These are phyloP conservation scores for Silvanus unidentatus DNA, from an alignment of 2,888 invertebrate species.

Conservation along the genomic window DNA sequence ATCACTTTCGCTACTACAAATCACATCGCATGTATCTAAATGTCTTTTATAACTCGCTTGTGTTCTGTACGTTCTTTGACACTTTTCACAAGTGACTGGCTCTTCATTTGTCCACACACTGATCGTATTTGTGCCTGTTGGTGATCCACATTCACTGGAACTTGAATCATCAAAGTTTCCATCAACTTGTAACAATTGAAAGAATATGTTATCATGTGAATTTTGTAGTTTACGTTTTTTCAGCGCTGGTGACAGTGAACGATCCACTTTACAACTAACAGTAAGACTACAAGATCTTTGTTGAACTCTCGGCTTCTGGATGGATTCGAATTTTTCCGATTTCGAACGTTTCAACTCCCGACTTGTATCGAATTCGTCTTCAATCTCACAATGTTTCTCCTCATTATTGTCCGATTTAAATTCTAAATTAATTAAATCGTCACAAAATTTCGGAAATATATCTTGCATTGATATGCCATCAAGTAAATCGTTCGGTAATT, in stretches of 20 bases:
- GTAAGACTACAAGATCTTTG: slow-evolving; percentile 64
- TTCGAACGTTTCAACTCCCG: slow-evolving; percentile 61
- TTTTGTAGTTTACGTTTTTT: slow-evolving; percentile 59
- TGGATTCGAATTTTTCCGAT: slow-evolving; percentile 52
- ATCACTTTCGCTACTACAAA: slow-evolving; percentile 77
- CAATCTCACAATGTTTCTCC: slow-evolving; percentile 39
- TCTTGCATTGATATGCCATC: slow-evolving; percentile 84
- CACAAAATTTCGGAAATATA: slow-evolving; percentile 68
- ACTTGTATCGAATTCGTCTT: slow-evolving; percentile 50
- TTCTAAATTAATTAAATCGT: slow-evolving; percentile 60
- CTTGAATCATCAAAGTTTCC: slow-evolving; percentile 51
- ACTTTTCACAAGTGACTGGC: slow-evolving; percentile 80
- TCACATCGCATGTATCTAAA: slow-evolving; percentile 68
- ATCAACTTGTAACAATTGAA: slow-evolving; percentile 53
- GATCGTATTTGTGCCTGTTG: slow-evolving; percentile 25
- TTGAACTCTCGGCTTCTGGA: slow-evolving; percentile 41
- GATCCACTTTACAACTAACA: slow-evolving; percentile 66
- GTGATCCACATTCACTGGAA: slow-evolving; percentile 47
- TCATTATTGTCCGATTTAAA: slow-evolving; percentile 41
- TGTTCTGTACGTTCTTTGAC: slow-evolving; percentile 80
- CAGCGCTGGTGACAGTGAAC: slow-evolving; percentile 55
- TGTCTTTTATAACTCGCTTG: slow-evolving; percentile 77
- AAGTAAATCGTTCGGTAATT: slow-evolving; percentile 72
- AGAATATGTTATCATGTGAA: slow-evolving; percentile 41
- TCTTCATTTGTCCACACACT: slow-evolving; percentile 51